Percentiles rank a stretch among this genome's conserved stretches.
phyloP scores from a whole-genome alignment of 1,140 invertebrate genomes.

The Cotesia chilonis region DNA sequence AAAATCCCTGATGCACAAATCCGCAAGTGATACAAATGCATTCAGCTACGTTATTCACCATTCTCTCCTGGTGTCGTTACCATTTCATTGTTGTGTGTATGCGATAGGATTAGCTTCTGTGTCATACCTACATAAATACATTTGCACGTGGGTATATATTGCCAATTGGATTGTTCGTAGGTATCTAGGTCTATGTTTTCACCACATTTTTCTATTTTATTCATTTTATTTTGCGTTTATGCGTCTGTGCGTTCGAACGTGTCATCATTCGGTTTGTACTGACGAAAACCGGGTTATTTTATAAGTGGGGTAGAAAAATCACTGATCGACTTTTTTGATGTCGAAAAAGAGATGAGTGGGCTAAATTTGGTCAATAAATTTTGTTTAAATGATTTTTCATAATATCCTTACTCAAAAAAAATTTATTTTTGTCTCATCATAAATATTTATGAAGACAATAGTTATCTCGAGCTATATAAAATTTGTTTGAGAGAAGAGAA shows the following conservation, averaged over 20 bases:
- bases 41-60: not conserved
- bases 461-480: no score
- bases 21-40: slow-evolving; percentile 10
- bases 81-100: slow-evolving; percentile 2
- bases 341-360: not conserved
- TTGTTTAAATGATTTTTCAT: no score
- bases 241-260: no score
- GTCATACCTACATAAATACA: slow-evolving; percentile 1
- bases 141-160: not conserved
- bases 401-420: no score
- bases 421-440: no score
- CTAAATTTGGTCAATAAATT: no score
- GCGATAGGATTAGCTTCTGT: slow-evolving; percentile 19
- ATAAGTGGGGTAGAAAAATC: slow-evolving; percentile 9
- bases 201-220: not conserved
- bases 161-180: not conserved
- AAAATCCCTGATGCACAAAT: slow-evolving; percentile 19
- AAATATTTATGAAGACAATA: no score
- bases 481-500: no score
- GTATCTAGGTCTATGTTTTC: not conserved
- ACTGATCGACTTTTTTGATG: slow-evolving; percentile 5
- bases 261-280: slow-evolving; percentile 1
- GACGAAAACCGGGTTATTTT: slow-evolving; percentile 16
- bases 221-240: no score
- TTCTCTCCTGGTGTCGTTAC: not conserved